These are phyloP conservation scores for Zenarchopterus dispar DNA, from an alignment of 2,797 vertebrate genomes.

Conservation along the genomic window DNA sequence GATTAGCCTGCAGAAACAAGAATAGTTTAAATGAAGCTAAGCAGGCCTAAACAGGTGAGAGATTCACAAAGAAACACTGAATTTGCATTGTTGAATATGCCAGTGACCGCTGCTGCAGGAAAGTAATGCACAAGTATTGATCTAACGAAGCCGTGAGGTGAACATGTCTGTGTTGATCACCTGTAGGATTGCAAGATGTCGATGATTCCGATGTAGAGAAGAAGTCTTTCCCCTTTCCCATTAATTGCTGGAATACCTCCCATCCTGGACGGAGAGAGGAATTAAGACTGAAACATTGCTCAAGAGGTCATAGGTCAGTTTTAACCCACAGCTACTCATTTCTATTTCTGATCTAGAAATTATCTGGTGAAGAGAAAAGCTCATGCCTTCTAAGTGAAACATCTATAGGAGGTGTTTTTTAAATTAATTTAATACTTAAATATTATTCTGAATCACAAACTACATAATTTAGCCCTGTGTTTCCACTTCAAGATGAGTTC, in stretches of 20 bases:
- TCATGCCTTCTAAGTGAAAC: too few species aligned
- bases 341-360: not conserved
- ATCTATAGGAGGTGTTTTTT: too few species aligned
- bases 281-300: not conserved
- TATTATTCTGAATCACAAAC: too few species aligned
- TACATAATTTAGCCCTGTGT: not conserved
- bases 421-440: too few species aligned
- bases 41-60: constrained; percentile 4
- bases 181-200: constrained; percentile 98
- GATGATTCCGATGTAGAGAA: constrained; percentile 95
- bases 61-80: not conserved
- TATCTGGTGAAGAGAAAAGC: too few species aligned
- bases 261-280: constrained; percentile 83
- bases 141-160: not conserved
- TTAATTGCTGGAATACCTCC: constrained; percentile 97
- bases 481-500: not conserved
- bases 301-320: not conserved
- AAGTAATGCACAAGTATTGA: not conserved
- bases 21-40: constrained; percentile 20
- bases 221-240: constrained; percentile 91
- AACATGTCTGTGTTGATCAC: constrained; percentile 66
- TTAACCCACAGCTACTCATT: not conserved
- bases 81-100: not conserved
- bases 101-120: not conserved
- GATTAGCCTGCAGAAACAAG: constrained; percentile 87